Conservation (phyloP, 2,797 vertebrate species). For the Myotis findleyi region DNA sequence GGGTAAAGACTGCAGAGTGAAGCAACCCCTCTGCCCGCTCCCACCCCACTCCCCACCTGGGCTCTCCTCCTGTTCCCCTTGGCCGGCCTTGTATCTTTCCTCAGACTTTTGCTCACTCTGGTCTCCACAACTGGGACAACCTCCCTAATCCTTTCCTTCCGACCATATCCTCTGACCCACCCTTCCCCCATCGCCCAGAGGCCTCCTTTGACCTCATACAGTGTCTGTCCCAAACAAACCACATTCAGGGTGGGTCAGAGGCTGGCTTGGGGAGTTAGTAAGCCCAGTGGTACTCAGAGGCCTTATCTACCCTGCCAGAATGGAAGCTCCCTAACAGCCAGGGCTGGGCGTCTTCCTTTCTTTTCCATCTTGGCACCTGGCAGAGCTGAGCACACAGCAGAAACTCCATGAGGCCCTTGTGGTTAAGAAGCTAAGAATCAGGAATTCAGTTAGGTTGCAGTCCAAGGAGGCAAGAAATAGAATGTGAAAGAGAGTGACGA, state of each 20-base stretch:
- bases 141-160: not conserved
- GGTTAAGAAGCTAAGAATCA: not conserved
- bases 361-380: not conserved
- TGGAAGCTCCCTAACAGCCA: not conserved
- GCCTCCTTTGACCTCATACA: not conserved
- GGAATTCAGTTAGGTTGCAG: not conserved
- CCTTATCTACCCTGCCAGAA: not conserved
- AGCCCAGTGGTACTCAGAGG: no score
- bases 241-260: no score
- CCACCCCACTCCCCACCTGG: not conserved
- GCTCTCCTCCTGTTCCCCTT: not conserved
- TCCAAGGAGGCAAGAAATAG: not conserved
- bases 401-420: not conserved
- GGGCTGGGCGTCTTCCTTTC: not conserved
- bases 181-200: not conserved
- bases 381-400: not conserved
- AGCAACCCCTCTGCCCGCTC: not conserved
- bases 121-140: not conserved
- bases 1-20: not conserved
- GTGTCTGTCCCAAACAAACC: not conserved
- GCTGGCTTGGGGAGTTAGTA: not conserved
- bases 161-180: not conserved
- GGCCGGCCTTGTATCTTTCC: no score
- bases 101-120: not conserved
- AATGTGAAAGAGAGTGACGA: not conserved